These are phyloP conservation scores for Blastomussa wellsi DNA, from an alignment of 92 coral and sea anemone species.

Conservation along the genomic window DNA sequence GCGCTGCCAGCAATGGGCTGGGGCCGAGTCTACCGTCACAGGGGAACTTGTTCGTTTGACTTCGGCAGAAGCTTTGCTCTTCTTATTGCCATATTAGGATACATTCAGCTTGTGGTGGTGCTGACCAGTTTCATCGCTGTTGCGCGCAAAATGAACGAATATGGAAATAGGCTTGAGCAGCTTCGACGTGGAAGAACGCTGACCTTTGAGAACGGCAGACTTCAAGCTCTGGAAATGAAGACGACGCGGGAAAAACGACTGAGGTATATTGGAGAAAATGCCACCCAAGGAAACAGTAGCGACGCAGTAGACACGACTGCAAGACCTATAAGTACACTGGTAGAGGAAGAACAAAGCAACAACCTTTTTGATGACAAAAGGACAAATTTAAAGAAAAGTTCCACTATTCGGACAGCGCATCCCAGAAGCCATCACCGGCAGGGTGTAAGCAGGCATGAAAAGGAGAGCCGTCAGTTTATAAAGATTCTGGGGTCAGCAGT, in stretches of 20 bases:
- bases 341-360: not conserved
- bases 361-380: not conserved
- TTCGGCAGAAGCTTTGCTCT: slow-evolving; percentile 55
- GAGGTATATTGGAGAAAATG: not conserved
- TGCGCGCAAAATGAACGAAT: slow-evolving; percentile 36
- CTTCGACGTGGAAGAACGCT: slow-evolving; percentile 35
- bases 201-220: slow-evolving; percentile 44
- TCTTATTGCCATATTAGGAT: slow-evolving; percentile 51
- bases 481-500: slow-evolving; percentile 58
- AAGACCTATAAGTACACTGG: not conserved
- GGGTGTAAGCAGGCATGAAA: slow-evolving; percentile 29
- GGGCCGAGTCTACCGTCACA: slow-evolving; percentile 50
- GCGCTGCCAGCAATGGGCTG: slow-evolving; percentile 64
- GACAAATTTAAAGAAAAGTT: not conserved
- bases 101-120: slow-evolving; percentile 47
- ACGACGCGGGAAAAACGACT: not conserved
- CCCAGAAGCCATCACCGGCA: slow-evolving; percentile 2
- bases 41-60: slow-evolving; percentile 57
- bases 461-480: slow-evolving; percentile 57
- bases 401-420: not conserved
- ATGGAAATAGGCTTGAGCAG: slow-evolving; percentile 23
- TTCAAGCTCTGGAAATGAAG: slow-evolving; percentile 7
- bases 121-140: slow-evolving; percentile 53
- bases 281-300: not conserved
- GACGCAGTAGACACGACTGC: not conserved